Conservation (phyloP, 2,797 vertebrate genomes). For the Danio tinwini region DNA sequence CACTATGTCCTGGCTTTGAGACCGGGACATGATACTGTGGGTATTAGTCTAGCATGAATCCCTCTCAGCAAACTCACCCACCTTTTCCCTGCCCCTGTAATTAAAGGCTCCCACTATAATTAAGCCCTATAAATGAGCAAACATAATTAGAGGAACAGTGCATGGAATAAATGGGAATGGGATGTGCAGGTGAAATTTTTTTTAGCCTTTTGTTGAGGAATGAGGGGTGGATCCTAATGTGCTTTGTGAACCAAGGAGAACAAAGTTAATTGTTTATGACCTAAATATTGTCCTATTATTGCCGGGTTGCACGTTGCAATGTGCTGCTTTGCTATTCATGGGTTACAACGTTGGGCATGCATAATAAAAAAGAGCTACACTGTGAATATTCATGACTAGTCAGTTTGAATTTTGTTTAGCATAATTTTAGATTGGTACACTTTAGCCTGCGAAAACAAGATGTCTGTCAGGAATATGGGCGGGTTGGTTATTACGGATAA, state of each 20-base stretch:
- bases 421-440: slow-evolving; percentile 36
- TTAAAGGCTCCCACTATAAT: slow-evolving; percentile 79
- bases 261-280: slow-evolving; percentile 80
- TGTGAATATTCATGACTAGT: slow-evolving; percentile 46
- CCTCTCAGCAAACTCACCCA: slow-evolving; percentile 67
- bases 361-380: slow-evolving; percentile 27
- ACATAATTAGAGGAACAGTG: slow-evolving; percentile 81
- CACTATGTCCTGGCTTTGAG: slow-evolving; percentile 46
- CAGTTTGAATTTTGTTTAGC: slow-evolving; percentile 40
- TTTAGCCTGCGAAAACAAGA: slow-evolving; percentile 36
- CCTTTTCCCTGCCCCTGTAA: slow-evolving; percentile 72
- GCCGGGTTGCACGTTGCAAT: slow-evolving; percentile 17
- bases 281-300: slow-evolving; percentile 74
- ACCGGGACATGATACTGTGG: slow-evolving; percentile 60
- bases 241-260: slow-evolving; percentile 69
- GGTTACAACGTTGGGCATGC: slow-evolving; percentile 26
- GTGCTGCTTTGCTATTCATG: slow-evolving; percentile 39
- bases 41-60: slow-evolving; percentile 65
- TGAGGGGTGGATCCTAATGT: slow-evolving; percentile 76
- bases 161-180: slow-evolving; percentile 74
- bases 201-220: slow-evolving; percentile 76
- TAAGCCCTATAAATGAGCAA: slow-evolving; percentile 80
- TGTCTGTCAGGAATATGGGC: slow-evolving; percentile 28
- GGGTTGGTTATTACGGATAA: slow-evolving; percentile 24
- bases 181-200: slow-evolving; percentile 76